Conservation (phyloP, 2,113 vertebrate species). For the Cisticola juncidis region DNA sequence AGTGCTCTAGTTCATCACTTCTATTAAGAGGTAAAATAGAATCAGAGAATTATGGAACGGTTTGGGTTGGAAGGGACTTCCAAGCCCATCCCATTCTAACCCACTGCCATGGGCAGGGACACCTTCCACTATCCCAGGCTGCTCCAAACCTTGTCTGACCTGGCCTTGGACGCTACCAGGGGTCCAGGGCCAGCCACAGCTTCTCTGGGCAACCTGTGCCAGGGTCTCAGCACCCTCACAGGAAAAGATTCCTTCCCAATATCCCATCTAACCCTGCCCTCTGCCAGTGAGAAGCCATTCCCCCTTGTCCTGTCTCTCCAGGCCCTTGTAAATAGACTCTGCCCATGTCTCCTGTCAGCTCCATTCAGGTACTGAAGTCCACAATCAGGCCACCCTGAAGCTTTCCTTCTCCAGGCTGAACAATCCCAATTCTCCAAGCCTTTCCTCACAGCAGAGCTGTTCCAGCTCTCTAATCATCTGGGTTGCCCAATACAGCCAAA, state of each 20-base stretch:
- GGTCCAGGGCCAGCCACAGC: background rate
- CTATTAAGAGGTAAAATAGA: background rate
- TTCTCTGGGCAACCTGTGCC: background rate
- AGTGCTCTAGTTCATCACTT: background rate
- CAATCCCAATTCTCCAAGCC: background rate
- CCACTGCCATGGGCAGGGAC: background rate
- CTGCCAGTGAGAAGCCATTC: background rate
- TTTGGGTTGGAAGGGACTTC: background rate
- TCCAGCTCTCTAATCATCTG: background rate
- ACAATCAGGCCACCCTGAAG: background rate
- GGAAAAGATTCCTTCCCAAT: fast-evolving
- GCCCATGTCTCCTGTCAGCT: background rate
- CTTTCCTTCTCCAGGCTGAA: background rate
- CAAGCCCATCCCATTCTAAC: background rate
- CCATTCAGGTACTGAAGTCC: background rate
- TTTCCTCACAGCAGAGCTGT: background rate
- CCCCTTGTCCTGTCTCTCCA: background rate
- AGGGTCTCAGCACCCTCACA: fast-evolving
- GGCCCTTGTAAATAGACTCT: background rate
- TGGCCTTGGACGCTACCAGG: background rate
- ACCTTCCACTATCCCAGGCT: fast-evolving
- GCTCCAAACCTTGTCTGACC: fast-evolving
- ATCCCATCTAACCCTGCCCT: fast-evolving
- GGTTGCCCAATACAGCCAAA: background rate
- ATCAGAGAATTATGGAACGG: background rate